phyloP scores from a whole-genome alignment of 1,140 invertebrate genomes.

The Papilio dardanus region DNA sequence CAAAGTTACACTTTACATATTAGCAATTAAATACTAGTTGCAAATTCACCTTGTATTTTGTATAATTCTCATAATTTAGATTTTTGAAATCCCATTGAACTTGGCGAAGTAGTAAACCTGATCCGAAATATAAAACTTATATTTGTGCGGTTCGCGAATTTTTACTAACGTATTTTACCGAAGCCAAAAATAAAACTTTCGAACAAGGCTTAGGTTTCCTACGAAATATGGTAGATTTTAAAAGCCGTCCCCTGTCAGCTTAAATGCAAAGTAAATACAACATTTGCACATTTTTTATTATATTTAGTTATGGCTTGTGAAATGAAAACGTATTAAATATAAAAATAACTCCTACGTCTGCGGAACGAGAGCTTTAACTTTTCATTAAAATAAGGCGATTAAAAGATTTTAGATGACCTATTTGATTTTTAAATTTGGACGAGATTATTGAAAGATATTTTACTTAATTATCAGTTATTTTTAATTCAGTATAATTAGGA shows the following conservation, averaged over 20 bases:
- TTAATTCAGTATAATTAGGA: neutral
- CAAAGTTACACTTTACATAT: neutral
- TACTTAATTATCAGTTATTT: neutral
- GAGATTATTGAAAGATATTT: neutral
- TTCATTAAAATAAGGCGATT: constrained; percentile 16
- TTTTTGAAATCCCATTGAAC: no score
- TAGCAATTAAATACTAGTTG: no score
- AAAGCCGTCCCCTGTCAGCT: no score
- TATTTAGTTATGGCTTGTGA: neutral
- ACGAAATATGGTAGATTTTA: no score
- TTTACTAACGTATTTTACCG: no score
- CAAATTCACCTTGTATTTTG: no score
- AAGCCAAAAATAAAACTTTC: no score
- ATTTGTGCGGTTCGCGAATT: no score
- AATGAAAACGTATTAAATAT: neutral
- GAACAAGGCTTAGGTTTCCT: no score
- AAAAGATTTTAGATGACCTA: constrained; percentile 18
- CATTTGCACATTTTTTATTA: neutral
- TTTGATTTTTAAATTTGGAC: neutral
- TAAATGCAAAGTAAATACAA: constrained; percentile 16
- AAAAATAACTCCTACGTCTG: neutral
- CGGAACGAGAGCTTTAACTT: neutral
- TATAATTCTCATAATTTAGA: no score
- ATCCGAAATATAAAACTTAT: no score
- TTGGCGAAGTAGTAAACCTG: no score